These are phyloP conservation scores for Ptiloglossa arizonensis DNA, from an alignment of 1,140 invertebrate genomes.

Conservation along the genomic window DNA sequence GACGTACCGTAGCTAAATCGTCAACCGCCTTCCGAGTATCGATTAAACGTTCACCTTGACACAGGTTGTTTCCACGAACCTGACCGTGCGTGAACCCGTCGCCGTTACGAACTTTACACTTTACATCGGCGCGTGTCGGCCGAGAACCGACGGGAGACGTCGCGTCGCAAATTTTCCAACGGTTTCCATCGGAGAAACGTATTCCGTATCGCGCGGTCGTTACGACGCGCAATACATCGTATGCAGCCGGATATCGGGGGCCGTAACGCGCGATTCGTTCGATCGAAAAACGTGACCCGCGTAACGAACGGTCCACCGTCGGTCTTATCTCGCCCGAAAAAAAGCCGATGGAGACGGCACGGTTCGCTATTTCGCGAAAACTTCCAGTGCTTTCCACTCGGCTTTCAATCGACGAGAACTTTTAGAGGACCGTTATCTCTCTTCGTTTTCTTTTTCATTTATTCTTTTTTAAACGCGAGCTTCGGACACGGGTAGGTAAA, in stretches of 20 bases:
- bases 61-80: constrained; percentile 48
- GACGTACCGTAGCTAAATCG: constrained; percentile 63
- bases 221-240: not conserved
- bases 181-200: too few relatives aligned
- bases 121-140: too few relatives aligned
- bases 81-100: constrained; percentile 25
- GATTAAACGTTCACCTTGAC: constrained; percentile 72
- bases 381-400: constrained; percentile 17
- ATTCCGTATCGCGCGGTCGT: not conserved
- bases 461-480: too few relatives aligned
- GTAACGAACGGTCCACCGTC: not conserved
- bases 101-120: constrained; percentile 39
- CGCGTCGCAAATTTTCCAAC: not conserved
- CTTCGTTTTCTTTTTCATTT: too few relatives aligned
- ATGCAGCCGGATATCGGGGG: not conserved
- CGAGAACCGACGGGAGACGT: not conserved
- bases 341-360: not conserved
- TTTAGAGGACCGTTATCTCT: too few relatives aligned
- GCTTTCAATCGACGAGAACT: not conserved
- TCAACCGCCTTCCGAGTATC: constrained; percentile 69
- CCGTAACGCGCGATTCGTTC: not conserved
- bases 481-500: too few relatives aligned
- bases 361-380: constrained; percentile 21
- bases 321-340: not conserved
- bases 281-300: not conserved